These are phyloP conservation scores for Sturmia bella DNA, from an alignment of 2,888 invertebrate species.

Conservation along the genomic window DNA sequence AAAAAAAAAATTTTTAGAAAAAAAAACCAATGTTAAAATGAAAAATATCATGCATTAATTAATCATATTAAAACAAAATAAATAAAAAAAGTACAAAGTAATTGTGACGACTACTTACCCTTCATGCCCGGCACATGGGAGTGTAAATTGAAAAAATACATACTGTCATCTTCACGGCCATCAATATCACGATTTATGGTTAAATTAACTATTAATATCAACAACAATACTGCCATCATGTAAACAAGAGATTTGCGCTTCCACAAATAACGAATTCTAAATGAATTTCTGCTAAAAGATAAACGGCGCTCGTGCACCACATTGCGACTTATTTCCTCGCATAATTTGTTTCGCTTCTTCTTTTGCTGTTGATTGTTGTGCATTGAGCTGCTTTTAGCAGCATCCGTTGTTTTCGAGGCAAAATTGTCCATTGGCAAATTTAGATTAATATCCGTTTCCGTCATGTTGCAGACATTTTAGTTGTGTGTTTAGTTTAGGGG, in stretches of 20 bases:
- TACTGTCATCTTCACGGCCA: constrained; percentile 71
- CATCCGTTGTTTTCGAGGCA: background rate
- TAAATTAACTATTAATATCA: constrained; percentile 76
- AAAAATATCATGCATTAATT: constrained; percentile 7
- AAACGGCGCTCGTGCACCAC: constrained; percentile 53
- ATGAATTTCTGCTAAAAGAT: constrained; percentile 51
- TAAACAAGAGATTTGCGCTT: constrained; percentile 74
- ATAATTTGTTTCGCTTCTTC: constrained; percentile 43
- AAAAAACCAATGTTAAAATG: constrained; percentile 8
- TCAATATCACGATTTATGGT: constrained; percentile 72
- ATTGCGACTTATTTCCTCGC: constrained; percentile 61
- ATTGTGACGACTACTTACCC: constrained; percentile 77
- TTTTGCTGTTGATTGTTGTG: constrained; percentile 37
- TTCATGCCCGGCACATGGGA: constrained; percentile 80
- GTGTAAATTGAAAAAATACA: constrained; percentile 67
- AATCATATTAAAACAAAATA: no score
- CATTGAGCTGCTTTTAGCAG: background rate
- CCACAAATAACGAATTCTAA: constrained; percentile 64
- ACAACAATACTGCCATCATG: constrained; percentile 71
- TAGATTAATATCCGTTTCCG: constrained; percentile 55
- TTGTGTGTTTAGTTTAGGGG: background rate
- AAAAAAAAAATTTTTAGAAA: background rate
- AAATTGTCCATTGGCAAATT: constrained; percentile 34
- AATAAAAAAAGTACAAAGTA: no score
- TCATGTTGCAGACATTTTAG: constrained; percentile 62